These are phyloP conservation scores for Arctopsyche grandis DNA, from an alignment of 1,140 invertebrate species.

Conservation along the genomic window DNA sequence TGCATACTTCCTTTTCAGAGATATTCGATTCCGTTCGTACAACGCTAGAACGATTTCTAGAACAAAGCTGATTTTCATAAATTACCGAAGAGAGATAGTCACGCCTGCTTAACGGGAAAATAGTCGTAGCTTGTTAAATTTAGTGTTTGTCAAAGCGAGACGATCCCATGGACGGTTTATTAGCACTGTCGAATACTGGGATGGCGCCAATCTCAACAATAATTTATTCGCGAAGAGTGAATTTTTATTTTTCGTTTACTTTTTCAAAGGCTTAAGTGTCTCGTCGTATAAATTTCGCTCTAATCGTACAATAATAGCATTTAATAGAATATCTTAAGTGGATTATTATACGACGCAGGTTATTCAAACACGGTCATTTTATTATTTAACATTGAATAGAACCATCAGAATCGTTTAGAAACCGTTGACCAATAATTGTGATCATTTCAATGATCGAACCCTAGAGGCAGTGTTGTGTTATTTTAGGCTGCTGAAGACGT, in stretches of 20 bases:
- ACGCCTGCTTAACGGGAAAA: background rate
- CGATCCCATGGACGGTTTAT: conserved; percentile 20
- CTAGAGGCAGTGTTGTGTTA: conserved; percentile 24
- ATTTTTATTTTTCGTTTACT: background rate
- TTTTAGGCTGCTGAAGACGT: conserved; percentile 45
- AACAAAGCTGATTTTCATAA: conserved; percentile 4
- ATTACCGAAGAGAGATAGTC: background rate
- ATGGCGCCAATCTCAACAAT: conserved; percentile 5
- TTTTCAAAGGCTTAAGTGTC: background rate
- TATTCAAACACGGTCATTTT: background rate
- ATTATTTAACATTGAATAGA: background rate
- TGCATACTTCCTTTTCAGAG: conserved; percentile 8
- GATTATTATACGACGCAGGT: background rate
- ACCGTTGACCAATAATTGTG: background rate
- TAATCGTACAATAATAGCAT: conserved; percentile 11
- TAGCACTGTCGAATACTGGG: conserved; percentile 5
- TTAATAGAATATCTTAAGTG: background rate
- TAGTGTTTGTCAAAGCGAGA: background rate
- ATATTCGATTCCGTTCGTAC: conserved; percentile 2
- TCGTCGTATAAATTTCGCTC: conserved; percentile 9
- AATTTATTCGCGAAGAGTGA: background rate
- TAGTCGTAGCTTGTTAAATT: background rate
- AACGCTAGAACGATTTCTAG: background rate
- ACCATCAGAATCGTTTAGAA: background rate
- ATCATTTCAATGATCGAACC: too few species aligned